These are phyloP conservation scores for Neolamprologus sp. DNA, from an alignment of 2,113 vertebrate species.

Conservation along the genomic window DNA sequence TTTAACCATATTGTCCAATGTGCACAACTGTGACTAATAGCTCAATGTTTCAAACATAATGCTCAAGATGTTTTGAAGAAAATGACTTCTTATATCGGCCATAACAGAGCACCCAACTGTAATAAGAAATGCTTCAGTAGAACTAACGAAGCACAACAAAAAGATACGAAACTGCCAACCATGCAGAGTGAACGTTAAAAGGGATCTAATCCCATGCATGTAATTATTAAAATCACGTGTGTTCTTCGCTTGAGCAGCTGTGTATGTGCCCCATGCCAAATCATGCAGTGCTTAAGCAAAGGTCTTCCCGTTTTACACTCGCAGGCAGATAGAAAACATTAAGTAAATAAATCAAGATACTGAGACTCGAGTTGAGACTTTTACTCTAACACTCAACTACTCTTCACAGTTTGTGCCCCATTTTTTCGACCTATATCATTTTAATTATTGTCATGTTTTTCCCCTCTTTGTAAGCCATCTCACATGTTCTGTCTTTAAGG, in stretches of 20 bases:
- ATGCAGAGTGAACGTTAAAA: background rate
- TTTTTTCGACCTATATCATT: background rate
- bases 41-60: background rate
- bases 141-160: background rate
- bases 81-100: background rate
- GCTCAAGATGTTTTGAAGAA: background rate
- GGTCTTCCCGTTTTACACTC: conserved; percentile 1
- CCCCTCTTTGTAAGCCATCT: background rate
- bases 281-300: conserved; percentile 16
- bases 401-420: background rate
- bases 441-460: background rate
- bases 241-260: background rate
- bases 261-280: background rate
- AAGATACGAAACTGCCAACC: background rate
- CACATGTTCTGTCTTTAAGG: background rate
- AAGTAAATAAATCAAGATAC: background rate
- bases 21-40: background rate
- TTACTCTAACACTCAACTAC: background rate
- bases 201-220: conserved; percentile 6
- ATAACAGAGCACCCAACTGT: background rate
- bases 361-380: background rate
- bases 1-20: background rate
- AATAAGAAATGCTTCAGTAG: background rate
- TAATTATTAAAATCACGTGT: background rate
- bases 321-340: background rate